A percentile compares a stretch with the other conserved stretches of the same genome.
phyloP scores from a whole-genome alignment of 1,140 invertebrate species.

The Hyphantria cunea region DNA sequence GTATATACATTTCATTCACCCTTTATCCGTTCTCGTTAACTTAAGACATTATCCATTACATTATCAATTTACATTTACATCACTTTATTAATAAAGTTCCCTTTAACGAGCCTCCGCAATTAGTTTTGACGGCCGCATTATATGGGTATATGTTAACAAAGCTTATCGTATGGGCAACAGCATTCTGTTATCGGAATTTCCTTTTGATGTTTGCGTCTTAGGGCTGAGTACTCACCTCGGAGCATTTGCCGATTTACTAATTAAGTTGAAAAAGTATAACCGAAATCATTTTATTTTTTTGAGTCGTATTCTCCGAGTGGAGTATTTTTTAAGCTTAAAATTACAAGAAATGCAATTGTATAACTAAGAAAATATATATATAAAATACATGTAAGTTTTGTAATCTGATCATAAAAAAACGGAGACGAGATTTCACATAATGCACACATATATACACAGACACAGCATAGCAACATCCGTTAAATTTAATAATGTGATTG shows the following conservation, averaged over 20 bases:
- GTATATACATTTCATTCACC: not conserved
- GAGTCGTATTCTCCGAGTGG: not conserved
- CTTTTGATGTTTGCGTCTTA: conserved; percentile 30
- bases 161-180: conserved; percentile 37
- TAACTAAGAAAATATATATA: too few relatives aligned
- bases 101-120: conserved; percentile 17
- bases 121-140: conserved; percentile 16
- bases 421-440: too few relatives aligned
- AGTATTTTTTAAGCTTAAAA: not conserved
- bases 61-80: not conserved
- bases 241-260: not conserved
- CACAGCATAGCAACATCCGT: too few relatives aligned
- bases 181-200: conserved; percentile 42
- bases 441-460: too few relatives aligned
- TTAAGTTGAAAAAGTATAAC: not conserved
- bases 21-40: too few relatives aligned
- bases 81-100: conserved; percentile 12
- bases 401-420: too few relatives aligned
- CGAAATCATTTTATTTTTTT: too few relatives aligned
- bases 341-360: not conserved
- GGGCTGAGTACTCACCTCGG: conserved; percentile 1
- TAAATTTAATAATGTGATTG: too few relatives aligned
- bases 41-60: not conserved
- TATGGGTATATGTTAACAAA: conserved; percentile 33
- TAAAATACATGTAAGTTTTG: too few relatives aligned